phyloP scores from a whole-genome alignment of 2,113 vertebrate species.

The Phrynosoma platyrhinos region DNA sequence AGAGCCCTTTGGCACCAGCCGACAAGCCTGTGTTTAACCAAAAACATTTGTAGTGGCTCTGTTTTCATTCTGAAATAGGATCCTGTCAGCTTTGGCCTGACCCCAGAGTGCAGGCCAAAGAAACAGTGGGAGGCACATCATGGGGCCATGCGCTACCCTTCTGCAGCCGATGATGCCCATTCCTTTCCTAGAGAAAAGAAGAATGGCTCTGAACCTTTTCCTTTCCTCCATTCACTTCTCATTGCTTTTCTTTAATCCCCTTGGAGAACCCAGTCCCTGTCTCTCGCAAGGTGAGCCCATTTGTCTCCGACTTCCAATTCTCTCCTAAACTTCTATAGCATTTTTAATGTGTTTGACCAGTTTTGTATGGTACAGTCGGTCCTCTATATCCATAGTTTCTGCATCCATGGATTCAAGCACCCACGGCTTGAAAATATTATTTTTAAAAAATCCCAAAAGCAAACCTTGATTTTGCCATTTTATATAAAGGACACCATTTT shows the following conservation, averaged over 20 bases:
- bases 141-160: not conserved
- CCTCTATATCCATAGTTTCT: too few relatives aligned
- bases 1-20: slow-evolving; percentile 22
- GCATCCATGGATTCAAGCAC: too few relatives aligned
- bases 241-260: not conserved
- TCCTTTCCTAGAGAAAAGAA: not conserved
- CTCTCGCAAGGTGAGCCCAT: not conserved
- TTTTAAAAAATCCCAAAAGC: too few relatives aligned
- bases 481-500: too few relatives aligned
- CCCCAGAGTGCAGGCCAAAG: slow-evolving; percentile 12
- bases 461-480: too few relatives aligned
- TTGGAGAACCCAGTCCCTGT: not conserved
- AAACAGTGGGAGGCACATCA: slow-evolving; percentile 9
- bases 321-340: not conserved
- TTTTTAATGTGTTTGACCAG: not conserved
- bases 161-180: not conserved
- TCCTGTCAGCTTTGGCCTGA: slow-evolving; percentile 14
- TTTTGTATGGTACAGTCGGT: too few relatives aligned
- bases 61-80: slow-evolving; percentile 41
- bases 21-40: slow-evolving; percentile 37
- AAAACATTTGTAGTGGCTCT: slow-evolving; percentile 34
- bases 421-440: too few relatives aligned
- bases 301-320: not conserved
- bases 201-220: not conserved
- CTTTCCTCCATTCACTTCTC: not conserved